Base-by-base conservation (phyloP, 2,797 vertebrate species). In the Loris lydekkerianus region DNA sequence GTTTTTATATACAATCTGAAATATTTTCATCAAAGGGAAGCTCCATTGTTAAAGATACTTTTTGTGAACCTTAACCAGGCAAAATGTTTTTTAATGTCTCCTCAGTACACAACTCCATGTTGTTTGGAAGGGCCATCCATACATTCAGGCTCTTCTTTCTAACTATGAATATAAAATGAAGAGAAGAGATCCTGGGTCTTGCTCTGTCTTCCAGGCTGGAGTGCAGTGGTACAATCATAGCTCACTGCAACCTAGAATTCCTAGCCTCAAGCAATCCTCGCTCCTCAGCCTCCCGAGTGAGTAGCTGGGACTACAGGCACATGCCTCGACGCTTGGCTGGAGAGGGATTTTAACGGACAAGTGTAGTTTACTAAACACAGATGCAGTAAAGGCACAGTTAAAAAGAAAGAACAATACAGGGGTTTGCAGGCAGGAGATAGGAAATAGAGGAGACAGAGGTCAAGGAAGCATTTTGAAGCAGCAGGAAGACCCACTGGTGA, bases 401-500 rank as follows among this genome's bases (percentile, higher is more conserved):
- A 20, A 76, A 96, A 95, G 75, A 85, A 92, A 81, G n/a, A 90
- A 29, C 73, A 93, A 91, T 80, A 31, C 25, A 29, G 83, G 73
- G 31, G 21, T 29, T 94, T 92, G 60, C 31, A 5, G 17, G 0
- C 4, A 43, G 29, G 37, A 58, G 95, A 17, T n/a, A 37, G 86
- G 81, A 67, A 95, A 85, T 60, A 21, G 31, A 18, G 56, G 43
- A 34, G 73, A 63, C 58, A 85, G 73, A 86, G 67, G 60, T 70
- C 43, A 37, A n/a, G 29, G 72, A 27, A 49, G 11, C 37, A 10
- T 60, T 60, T 58, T 53, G 7, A 81, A 40, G 43, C 10, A 76
- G 29, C 25, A 34, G 78, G 29, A 85, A 63, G 56, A 11, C 23
- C 27, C 4, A 10, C 4, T 10, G 4, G 7, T 1, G 8, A 77